phyloP scores from a whole-genome alignment of 2,113 vertebrate species.

The Elaphurus davidianus region DNA sequence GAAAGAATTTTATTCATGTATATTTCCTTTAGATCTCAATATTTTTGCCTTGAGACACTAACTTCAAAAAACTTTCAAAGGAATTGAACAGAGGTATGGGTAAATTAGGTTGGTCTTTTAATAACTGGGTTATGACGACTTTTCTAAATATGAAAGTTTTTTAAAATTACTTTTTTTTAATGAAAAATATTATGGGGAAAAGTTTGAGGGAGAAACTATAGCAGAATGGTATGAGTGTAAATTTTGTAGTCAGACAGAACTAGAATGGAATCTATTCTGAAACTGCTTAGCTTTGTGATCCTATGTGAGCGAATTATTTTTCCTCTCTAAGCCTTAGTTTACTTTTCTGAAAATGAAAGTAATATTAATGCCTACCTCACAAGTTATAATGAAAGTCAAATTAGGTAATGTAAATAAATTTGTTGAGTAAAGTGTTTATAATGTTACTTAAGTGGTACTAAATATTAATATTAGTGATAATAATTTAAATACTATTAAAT shows the following conservation, averaged over 20 bases:
- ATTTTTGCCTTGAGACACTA: conserved; percentile 64
- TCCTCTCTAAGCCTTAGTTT: conserved; percentile 1
- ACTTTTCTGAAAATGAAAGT: not conserved
- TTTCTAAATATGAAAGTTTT: conserved; percentile 52
- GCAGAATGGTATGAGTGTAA: not conserved
- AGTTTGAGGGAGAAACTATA: conserved; percentile 7
- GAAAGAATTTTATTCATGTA: conserved; percentile 66
- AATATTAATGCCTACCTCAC: not conserved
- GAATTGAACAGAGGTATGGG: conserved; percentile 60
- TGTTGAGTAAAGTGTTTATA: not conserved
- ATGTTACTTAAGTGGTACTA: not conserved
- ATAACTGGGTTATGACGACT: conserved; percentile 33
- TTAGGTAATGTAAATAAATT: conserved; percentile 30
- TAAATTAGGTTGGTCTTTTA: conserved; percentile 56
- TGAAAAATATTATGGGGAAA: not conserved
- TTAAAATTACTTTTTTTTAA: not conserved
- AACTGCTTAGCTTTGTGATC: conserved; percentile 33
- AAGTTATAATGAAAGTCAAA: not conserved
- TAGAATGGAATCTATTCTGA: conserved; percentile 7
- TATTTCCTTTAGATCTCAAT: conserved; percentile 77
- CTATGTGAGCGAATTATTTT: conserved; percentile 4
- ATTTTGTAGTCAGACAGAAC: not conserved
- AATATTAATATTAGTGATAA: not conserved
- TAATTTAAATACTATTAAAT: not conserved
- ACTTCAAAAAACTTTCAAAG: conserved; percentile 71